Evolutionary conservation across 2,113 vertebrate species (phyloP).

Genomic region (Labeo rohita): DNA sequence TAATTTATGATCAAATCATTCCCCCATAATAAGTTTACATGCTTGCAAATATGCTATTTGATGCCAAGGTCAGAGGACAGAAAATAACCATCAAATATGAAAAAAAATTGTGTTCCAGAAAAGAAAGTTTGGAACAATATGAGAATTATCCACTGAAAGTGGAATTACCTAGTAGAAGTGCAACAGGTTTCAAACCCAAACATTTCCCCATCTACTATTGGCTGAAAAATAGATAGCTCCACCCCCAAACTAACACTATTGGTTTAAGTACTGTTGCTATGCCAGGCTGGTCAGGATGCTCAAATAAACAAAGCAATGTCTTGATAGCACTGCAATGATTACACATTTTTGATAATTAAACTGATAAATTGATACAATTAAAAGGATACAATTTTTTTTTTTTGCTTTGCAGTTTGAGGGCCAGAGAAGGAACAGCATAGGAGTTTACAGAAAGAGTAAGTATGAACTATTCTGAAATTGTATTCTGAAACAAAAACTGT

Average conservation of each 20-base stretch:
- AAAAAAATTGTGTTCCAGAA: background rate
- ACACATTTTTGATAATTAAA: background rate
- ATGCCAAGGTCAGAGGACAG: background rate
- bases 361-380: background rate
- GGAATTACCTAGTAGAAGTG: background rate
- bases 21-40: background rate
- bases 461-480: constrained; percentile 34
- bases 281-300: background rate
- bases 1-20: background rate
- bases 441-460: constrained; percentile 75
- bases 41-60: background rate
- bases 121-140: background rate
- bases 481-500: background rate
- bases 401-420: constrained; percentile 64
- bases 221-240: background rate
- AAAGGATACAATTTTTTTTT: background rate
- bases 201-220: background rate
- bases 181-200: background rate
- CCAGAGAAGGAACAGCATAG: constrained; percentile 74
- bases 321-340: background rate
- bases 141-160: background rate
- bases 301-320: background rate
- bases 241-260: background rate
- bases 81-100: background rate
- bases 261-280: background rate